Evolutionary conservation across 37 sponge, comb jelly and placozoan genomes (phyloP).

Genomic region (Diacarnus erythraeanus): DNA sequence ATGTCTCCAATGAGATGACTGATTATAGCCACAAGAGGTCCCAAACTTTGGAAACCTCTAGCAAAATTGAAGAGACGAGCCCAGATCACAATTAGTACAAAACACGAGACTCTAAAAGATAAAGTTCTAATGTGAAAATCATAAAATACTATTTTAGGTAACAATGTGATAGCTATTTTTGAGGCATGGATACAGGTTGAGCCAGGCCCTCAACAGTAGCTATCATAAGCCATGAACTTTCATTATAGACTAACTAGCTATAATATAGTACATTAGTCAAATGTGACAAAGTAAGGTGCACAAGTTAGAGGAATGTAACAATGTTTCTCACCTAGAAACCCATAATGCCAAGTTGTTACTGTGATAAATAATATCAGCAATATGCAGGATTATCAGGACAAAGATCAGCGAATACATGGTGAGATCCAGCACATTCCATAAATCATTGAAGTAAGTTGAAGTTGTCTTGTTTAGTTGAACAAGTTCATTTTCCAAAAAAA

Average conservation of each 20-base stretch:
- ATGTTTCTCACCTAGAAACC: slow-evolving; percentile 12
- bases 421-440: slow-evolving; percentile 55
- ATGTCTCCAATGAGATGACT: slow-evolving; percentile 38
- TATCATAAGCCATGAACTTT: too few species aligned
- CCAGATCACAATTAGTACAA: slow-evolving; percentile 55
- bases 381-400: slow-evolving; percentile 17
- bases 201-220: too few species aligned
- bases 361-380: slow-evolving; percentile 42
- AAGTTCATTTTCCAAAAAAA: slow-evolving; percentile 15
- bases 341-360: slow-evolving; percentile 1
- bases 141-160: not conserved
- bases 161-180: too few species aligned
- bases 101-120: slow-evolving; percentile 23
- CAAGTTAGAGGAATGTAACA: not conserved
- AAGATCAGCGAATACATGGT: slow-evolving; percentile 6
- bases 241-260: too few species aligned
- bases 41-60: slow-evolving; percentile 22
- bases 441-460: slow-evolving; percentile 30
- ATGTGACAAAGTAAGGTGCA: too few species aligned
- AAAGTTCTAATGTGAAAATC: not conserved
- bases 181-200: too few species aligned
- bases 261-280: too few species aligned
- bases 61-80: slow-evolving; percentile 39
- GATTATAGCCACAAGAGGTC: slow-evolving; percentile 60
- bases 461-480: not conserved